Base-by-base conservation (phyloP, 2,888 invertebrate genomes). In the Drosophila anomelani region DNA sequence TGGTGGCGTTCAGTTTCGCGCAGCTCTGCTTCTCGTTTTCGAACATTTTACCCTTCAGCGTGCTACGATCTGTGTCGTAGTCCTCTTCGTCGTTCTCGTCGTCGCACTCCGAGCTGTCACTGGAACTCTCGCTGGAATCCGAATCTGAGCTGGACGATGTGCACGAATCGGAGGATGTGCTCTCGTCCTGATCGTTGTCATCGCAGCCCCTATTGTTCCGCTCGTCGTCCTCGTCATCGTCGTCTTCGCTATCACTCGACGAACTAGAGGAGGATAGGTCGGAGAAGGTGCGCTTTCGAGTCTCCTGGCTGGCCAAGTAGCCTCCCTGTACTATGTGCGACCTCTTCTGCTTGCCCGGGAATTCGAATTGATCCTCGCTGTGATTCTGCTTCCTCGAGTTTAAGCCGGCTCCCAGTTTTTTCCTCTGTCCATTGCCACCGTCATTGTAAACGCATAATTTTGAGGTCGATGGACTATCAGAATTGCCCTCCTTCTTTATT, bases 191-290 rank as follows among this genome's bases (percentile, higher is more conserved):
- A 60, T 92, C 90, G 34, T 89, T 85, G 54, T 90, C 88, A 36
- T 92, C 91, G 36, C 91, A 85, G 63, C 70, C 70, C 3, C 76
- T 62, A 54, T 81, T 81, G 54, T 81, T 81, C n/a, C 78, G 77
- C 1, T 84, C 90, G 58, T 91, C 91, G 67, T 91, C 91, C 47
- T 88, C 87, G 7, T 91, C 90, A 17, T 91, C 91, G 20, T 92
- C 91, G 56, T 91, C 91, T 34, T 92, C 92, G 64, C 92, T 92
- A 7, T 92, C 92, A 71, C 91, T 92, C 10, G 92, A 92, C 4
- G 92, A 91, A 63, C 91, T 91, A 0, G 92, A 88, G 2, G 92
- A 91, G 9, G 92, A 92, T 55, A 92, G 77, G 67, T 92, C 92
- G 0, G 92, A 92, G 56, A 92, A 85, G 5, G 91, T 89, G n/a